Evolutionary conservation across 2,113 vertebrate species (phyloP).

Genomic region (Tauraco erythrolophus): DNA sequence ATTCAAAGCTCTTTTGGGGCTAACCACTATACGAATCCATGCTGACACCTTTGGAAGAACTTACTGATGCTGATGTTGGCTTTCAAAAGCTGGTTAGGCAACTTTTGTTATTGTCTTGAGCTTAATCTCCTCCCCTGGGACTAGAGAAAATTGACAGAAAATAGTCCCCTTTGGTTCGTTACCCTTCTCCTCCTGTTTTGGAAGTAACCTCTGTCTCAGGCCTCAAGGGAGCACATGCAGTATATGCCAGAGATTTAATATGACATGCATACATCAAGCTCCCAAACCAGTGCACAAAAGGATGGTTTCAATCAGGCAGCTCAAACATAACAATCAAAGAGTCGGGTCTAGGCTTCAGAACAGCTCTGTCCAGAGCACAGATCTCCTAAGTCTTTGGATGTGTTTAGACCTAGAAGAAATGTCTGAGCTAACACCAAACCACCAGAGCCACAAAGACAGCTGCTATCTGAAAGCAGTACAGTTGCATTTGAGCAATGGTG

Average conservation of each 20-base stretch:
- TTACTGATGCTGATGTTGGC: background rate
- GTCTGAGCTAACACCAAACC: background rate
- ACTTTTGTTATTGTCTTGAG: background rate
- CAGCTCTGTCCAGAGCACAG: background rate
- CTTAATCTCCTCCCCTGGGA: background rate
- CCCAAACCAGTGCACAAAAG: background rate
- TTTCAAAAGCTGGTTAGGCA: background rate
- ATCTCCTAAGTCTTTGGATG: rapidly evolving
- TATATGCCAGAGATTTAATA: background rate
- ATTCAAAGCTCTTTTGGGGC: background rate
- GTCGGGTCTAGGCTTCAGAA: background rate
- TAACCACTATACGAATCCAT: background rate
- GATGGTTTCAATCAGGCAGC: background rate
- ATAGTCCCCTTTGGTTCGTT: background rate
- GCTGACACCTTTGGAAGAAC: background rate
- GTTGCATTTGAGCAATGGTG: background rate
- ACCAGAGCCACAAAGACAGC: background rate
- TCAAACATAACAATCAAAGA: background rate
- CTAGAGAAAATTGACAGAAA: background rate
- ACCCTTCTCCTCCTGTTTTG: background rate
- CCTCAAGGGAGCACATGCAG: background rate
- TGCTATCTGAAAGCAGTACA: background rate
- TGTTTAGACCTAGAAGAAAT: background rate
- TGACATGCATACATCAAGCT: background rate
- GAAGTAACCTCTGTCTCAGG: background rate